phyloP scores from a whole-genome alignment of 2,113 vertebrate species.

The Pseudorectes ferrugineus region DNA sequence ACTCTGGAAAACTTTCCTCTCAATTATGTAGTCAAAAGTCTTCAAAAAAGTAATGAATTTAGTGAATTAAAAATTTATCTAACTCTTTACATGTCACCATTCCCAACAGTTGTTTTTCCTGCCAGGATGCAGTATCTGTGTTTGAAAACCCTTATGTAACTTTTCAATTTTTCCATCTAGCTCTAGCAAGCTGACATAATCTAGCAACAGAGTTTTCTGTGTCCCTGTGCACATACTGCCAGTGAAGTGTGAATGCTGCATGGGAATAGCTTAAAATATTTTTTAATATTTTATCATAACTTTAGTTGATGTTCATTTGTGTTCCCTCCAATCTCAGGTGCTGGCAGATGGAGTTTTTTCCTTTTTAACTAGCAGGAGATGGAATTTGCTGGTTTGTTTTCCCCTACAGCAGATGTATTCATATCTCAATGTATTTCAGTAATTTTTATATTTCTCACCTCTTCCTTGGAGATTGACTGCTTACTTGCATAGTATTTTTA shows the following conservation, averaged over 20 bases:
- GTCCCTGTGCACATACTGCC: neutral
- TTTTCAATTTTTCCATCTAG: neutral
- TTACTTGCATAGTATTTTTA: neutral
- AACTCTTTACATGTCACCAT: neutral
- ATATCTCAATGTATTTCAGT: neutral
- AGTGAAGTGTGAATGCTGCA: neutral
- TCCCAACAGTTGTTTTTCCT: neutral
- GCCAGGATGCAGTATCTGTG: neutral
- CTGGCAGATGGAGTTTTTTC: neutral
- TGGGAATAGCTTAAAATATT: neutral
- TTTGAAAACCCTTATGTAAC: neutral
- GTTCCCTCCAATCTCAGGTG: neutral
- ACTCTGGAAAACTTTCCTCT: neutral
- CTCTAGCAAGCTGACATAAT: neutral
- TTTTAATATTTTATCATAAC: conserved; percentile 45
- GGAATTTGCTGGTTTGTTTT: conserved; percentile 12
- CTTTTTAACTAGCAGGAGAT: neutral
- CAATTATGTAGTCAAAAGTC: neutral
- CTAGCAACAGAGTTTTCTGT: neutral
- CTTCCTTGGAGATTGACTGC: neutral
- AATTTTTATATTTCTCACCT: neutral
- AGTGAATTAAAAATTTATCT: neutral
- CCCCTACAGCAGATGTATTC: neutral
- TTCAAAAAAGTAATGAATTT: neutral
- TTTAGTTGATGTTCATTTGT: neutral